These are phyloP conservation scores for Megaceryle alcyon DNA, from an alignment of 2,797 vertebrate genomes.

Conservation along the genomic window DNA sequence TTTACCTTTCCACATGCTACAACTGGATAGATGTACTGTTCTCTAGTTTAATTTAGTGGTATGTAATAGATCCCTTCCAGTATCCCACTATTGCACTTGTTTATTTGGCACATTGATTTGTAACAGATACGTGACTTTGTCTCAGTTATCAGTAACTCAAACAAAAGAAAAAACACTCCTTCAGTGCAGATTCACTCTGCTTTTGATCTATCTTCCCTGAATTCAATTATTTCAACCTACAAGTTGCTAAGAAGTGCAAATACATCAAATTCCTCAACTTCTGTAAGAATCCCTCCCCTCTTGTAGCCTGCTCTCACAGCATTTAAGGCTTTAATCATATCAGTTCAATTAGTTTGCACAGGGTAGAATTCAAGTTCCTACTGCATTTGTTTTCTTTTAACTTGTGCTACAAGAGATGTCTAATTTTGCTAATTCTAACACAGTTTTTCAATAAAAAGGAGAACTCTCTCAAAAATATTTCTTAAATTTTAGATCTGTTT, in stretches of 20 bases:
- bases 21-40: background rate
- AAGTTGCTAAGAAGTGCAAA: background rate
- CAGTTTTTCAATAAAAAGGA: background rate
- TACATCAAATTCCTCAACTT: background rate
- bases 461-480: background rate
- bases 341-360: background rate
- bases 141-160: background rate
- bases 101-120: background rate
- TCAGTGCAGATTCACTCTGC: background rate
- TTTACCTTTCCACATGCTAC: background rate
- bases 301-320: background rate
- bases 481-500: background rate
- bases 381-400: background rate
- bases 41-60: background rate
- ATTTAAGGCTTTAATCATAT: background rate
- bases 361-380: background rate
- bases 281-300: background rate
- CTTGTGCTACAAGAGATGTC: background rate
- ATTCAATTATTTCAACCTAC: background rate
- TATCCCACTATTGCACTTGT: background rate
- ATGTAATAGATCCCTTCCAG: background rate
- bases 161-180: background rate
- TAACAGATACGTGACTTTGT: background rate
- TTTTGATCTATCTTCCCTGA: background rate
- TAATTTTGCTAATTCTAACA: background rate